phyloP scores from a whole-genome alignment of 1,140 invertebrate genomes.

The Matsumurasca onukii region DNA sequence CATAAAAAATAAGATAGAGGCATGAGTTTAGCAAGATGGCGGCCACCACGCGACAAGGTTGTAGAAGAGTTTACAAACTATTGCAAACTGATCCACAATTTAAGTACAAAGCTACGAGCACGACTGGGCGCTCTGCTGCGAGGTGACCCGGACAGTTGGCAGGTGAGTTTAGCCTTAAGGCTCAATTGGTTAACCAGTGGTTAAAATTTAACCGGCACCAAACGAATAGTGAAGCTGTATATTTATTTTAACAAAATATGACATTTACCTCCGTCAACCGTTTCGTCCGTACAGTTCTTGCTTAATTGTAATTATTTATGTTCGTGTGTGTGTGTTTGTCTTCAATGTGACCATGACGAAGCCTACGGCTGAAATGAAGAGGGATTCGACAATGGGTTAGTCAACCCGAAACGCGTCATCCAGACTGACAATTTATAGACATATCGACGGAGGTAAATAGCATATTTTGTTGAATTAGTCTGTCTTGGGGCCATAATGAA shows the following conservation, averaged over 20 bases:
- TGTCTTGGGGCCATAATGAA: no score
- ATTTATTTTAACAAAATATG: background rate
- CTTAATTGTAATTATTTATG: background rate
- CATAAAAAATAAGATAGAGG: conserved; percentile 4
- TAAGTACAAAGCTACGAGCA: conserved; percentile 8
- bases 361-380: no score
- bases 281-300: background rate
- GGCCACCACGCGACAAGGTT: background rate
- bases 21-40: conserved; percentile 5
- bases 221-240: background rate
- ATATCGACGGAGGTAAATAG: no score
- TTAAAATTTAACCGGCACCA: background rate
- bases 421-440: no score
- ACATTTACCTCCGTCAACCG: background rate
- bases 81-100: conserved; percentile 3
- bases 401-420: no score
- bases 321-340: background rate
- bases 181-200: background rate
- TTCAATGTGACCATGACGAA: no score
- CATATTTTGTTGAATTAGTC: no score
- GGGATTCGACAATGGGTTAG: no score
- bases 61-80: conserved; percentile 10
- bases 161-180: conserved; percentile 17
- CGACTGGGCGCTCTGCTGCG: conserved; percentile 32
- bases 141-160: conserved; percentile 26